phyloP scores from a whole-genome alignment of 2,888 invertebrate genomes.

The Himalopsyche tibetana region DNA sequence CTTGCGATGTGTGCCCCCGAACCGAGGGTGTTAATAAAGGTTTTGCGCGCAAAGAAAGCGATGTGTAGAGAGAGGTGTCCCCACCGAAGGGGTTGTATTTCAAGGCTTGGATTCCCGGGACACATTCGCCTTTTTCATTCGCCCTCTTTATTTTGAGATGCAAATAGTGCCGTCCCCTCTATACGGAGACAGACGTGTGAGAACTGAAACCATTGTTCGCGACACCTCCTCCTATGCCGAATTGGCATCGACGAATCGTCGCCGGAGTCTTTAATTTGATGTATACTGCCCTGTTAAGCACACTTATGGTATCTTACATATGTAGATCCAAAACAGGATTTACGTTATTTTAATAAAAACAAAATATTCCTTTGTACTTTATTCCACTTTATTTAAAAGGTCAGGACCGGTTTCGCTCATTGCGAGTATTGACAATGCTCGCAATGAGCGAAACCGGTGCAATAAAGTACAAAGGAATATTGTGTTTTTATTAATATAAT shows the following conservation, averaged over 20 bases:
- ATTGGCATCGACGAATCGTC: not conserved
- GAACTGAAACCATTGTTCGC: slow-evolving; percentile 74
- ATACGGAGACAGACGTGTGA: slow-evolving; percentile 72
- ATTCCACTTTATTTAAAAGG: too few relatives aligned
- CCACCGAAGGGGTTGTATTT: slow-evolving; percentile 36
- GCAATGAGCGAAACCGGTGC: too few relatives aligned
- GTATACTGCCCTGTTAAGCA: too few relatives aligned
- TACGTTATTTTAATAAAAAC: too few relatives aligned
- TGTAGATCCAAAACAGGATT: too few relatives aligned
- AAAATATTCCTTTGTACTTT: too few relatives aligned
- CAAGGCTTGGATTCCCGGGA: slow-evolving; percentile 61
- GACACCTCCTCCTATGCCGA: slow-evolving; percentile 69
- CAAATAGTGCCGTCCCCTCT: slow-evolving; percentile 77
- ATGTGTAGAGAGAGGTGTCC: slow-evolving; percentile 14
- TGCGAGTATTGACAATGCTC: too few relatives aligned
- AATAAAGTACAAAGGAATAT: too few relatives aligned
- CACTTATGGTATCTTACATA: too few relatives aligned
- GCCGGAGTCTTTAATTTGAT: not conserved
- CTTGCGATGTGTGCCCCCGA: not conserved
- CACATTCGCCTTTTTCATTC: slow-evolving; percentile 72
- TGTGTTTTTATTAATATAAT: too few relatives aligned
- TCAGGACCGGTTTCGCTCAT: too few relatives aligned
- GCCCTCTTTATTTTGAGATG: slow-evolving; percentile 79
- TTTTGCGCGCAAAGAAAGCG: slow-evolving; percentile 36
- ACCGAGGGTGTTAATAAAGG: slow-evolving; percentile 36